Conservation (phyloP, 2,888 invertebrate species). For the Margaritifera margaritifera region DNA sequence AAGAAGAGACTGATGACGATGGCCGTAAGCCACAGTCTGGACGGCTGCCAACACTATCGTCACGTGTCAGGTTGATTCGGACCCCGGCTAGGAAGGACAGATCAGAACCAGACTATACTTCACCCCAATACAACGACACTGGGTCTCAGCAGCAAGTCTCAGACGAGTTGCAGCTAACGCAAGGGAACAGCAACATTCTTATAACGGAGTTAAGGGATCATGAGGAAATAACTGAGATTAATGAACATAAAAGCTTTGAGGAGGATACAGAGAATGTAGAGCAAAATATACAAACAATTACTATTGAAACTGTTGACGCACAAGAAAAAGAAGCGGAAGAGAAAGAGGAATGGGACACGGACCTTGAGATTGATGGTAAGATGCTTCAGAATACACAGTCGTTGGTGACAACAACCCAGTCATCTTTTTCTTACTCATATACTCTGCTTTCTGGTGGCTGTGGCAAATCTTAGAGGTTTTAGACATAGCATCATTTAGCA, state of each 20-base stretch:
- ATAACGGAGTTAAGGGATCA: constrained; percentile 48
- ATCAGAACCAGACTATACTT: constrained; percentile 12
- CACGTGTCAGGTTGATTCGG: constrained; percentile 40
- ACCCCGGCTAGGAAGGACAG: constrained; percentile 41
- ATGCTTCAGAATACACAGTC: background rate
- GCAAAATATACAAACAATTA: constrained; percentile 16
- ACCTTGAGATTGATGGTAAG: constrained; percentile 51
- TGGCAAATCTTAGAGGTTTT: too few relatives aligned
- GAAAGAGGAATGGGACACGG: constrained; percentile 47
- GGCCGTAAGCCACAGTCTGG: constrained; percentile 15
- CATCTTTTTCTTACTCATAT: too few relatives aligned
- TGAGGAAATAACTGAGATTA: constrained; percentile 1
- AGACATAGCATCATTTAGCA: too few relatives aligned
- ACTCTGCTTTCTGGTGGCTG: too few relatives aligned
- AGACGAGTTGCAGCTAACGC: constrained; percentile 10
- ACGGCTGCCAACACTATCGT: constrained; percentile 40
- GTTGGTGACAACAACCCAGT: too few relatives aligned
- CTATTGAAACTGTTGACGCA: constrained; percentile 34
- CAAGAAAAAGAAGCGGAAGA: constrained; percentile 23
- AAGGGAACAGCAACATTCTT: constrained; percentile 16
- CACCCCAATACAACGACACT: constrained; percentile 14
- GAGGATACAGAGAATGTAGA: constrained; percentile 30
- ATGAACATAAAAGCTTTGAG: constrained; percentile 3
- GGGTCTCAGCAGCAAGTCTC: constrained; percentile 23
- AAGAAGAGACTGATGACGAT: constrained; percentile 15